Percentiles rank a stretch among this genome's conserved stretches.
Conservation (phyloP, 2,888 invertebrate genomes). For the Drosophila melanocephala region DNA sequence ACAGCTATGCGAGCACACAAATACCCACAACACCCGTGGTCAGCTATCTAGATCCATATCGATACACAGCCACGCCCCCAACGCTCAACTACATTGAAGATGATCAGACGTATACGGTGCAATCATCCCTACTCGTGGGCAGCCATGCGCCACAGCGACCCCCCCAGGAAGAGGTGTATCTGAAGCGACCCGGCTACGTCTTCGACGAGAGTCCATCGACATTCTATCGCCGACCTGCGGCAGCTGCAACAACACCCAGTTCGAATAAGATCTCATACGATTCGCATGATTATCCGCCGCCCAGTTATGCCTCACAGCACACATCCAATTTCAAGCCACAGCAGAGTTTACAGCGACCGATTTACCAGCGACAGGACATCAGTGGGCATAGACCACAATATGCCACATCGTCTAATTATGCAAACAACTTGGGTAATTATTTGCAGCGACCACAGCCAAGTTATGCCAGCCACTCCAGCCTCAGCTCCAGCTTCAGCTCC, state of each 20-base stretch:
- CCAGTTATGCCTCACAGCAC: conserved; percentile 75
- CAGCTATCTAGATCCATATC: conserved; percentile 79
- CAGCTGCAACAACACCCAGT: conserved; percentile 38
- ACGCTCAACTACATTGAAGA: conserved; percentile 47
- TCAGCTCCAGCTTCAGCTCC: conserved; percentile 5
- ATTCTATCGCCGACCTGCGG: conserved; percentile 57
- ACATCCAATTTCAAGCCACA: conserved; percentile 71
- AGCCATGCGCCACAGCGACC: conserved; percentile 42
- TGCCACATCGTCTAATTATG: conserved; percentile 81
- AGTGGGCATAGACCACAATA: conserved; percentile 57
- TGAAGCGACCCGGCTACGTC: conserved; percentile 79
- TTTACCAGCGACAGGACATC: conserved; percentile 72
- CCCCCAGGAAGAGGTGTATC: conserved; percentile 52
- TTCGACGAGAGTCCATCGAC: conserved; percentile 75
- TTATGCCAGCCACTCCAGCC: conserved; percentile 42
- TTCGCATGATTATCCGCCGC: conserved; percentile 84
- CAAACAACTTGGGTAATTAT: conserved; percentile 84
- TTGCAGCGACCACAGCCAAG: conserved; percentile 70
- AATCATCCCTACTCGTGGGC: conserved; percentile 78
- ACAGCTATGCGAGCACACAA: conserved; percentile 43
- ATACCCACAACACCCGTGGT: conserved; percentile 79
- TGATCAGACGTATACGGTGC: conserved; percentile 82
- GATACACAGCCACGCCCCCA: conserved; percentile 54
- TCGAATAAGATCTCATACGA: conserved; percentile 80
- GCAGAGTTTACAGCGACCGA: conserved; percentile 48